These are phyloP conservation scores for Barbus barbus DNA, from an alignment of 2,113 vertebrate species.

Conservation along the genomic window DNA sequence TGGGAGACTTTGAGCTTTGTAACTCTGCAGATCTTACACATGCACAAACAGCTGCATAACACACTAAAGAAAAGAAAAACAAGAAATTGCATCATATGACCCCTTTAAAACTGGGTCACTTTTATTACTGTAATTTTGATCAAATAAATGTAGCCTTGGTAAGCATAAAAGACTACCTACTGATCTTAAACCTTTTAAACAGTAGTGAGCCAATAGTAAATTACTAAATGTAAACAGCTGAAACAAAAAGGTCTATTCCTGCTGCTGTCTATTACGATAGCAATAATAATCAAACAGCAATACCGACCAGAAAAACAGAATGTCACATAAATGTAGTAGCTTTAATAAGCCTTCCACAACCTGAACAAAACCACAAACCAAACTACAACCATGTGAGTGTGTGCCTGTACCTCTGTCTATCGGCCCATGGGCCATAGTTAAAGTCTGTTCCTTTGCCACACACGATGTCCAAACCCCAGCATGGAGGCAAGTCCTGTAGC, in stretches of 20 bases:
- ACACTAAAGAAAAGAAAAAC: too few species aligned
- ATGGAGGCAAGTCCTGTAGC: slow-evolving; percentile 94
- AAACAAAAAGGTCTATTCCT: background rate
- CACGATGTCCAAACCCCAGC: slow-evolving; percentile 97
- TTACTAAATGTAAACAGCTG: background rate
- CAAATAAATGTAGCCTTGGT: background rate
- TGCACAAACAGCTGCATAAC: too few species aligned
- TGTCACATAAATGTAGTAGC: background rate
- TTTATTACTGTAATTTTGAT: background rate
- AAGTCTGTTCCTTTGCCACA: slow-evolving; percentile 99
- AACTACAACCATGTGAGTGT: background rate
- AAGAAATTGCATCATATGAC: too few species aligned
- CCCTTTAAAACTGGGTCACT: too few species aligned
- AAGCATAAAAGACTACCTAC: background rate
- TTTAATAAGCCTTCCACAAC: background rate
- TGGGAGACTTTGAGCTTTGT: too few species aligned
- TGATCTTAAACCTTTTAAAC: background rate
- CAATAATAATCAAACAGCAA: background rate
- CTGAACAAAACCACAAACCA: background rate
- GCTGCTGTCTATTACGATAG: background rate
- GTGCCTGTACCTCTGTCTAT: slow-evolving; percentile 87
- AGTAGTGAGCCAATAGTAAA: background rate
- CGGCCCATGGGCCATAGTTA: slow-evolving; percentile 98
- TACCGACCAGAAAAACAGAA: background rate
- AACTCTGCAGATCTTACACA: too few species aligned